Evolutionary conservation across 2,113 vertebrate species (phyloP).

Genomic region (Pygoscelis adeliae): DNA sequence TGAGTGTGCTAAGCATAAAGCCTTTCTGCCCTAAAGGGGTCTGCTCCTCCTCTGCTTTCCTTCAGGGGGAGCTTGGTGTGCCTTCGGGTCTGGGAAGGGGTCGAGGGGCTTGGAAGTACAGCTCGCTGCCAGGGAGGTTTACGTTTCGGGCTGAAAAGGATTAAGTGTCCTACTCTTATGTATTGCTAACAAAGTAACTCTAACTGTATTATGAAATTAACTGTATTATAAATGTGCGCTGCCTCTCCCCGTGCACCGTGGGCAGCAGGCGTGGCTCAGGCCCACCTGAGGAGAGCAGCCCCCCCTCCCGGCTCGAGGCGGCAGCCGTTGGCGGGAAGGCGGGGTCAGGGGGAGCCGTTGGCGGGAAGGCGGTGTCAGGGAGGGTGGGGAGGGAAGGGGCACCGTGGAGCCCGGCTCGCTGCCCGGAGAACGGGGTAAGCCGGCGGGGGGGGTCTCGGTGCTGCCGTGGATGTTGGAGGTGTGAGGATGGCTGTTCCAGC

Average conservation of each 20-base stretch:
- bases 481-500: not conserved
- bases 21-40: not conserved
- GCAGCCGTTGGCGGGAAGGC: not conserved
- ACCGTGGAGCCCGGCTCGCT: rapidly evolving
- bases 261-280: no score
- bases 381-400: rapidly evolving
- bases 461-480: not conserved
- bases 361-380: not conserved
- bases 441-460: rapidly evolving
- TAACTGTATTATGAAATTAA: rapidly evolving
- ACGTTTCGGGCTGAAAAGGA: rapidly evolving
- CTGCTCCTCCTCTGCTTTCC: rapidly evolving
- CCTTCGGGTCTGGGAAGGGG: rapidly evolving
- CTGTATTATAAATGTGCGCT: rapidly evolving
- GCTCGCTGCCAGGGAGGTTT: rapidly evolving
- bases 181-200: rapidly evolving
- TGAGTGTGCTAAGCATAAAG: rapidly evolving
- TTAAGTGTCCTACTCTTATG: rapidly evolving
- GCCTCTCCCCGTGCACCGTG: rapidly evolving
- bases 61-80: rapidly evolving
- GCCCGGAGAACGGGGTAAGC: not conserved
- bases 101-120: rapidly evolving
- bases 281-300: not conserved
- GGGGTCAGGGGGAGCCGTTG: not conserved
- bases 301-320: not conserved